A percentile compares a stretch with the other conserved stretches of the same genome.
Conservation (phyloP, 2,888 invertebrate species). For the Mythimna ferrago region DNA sequence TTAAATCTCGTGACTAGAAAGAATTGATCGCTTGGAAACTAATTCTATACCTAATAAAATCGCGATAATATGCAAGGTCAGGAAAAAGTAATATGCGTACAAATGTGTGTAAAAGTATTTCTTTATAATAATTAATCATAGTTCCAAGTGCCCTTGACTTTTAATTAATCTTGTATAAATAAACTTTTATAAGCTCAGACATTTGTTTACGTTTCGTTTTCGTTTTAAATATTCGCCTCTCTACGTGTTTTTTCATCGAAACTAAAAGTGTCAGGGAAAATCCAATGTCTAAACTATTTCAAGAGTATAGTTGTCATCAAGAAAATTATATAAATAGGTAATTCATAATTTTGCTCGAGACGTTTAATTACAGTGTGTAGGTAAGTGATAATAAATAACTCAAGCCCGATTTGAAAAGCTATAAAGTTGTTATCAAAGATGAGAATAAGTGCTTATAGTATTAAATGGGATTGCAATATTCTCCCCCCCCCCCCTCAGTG, state of each 20-base stretch:
- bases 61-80: constrained; percentile 18
- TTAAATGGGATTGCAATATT: too few relatives aligned
- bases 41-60: constrained; percentile 15
- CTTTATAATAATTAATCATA: constrained; percentile 13
- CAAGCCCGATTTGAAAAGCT: too few relatives aligned
- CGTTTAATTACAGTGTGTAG: too few relatives aligned
- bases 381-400: too few relatives aligned
- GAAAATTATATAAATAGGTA: too few relatives aligned
- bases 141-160: constrained; percentile 27
- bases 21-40: constrained; percentile 23
- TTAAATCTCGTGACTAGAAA: constrained; percentile 40
- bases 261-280: neutral
- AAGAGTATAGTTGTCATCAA: too few relatives aligned
- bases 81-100: neutral
- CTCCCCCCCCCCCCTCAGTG: too few relatives aligned
- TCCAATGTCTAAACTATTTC: neutral
- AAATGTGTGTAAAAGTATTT: constrained; percentile 6
- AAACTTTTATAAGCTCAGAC: neutral
- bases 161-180: constrained; percentile 22
- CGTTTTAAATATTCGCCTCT: neutral
- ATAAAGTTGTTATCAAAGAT: too few relatives aligned
- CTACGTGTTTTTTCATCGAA: constrained; percentile 7
- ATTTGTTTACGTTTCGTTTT: constrained; percentile 22
- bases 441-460: too few relatives aligned
- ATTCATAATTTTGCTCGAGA: too few relatives aligned